Evolutionary conservation across 2,797 vertebrate genomes (phyloP), one percentile per base, ranked within the genome.

Genomic region (Streptopelia turtur): DNA sequence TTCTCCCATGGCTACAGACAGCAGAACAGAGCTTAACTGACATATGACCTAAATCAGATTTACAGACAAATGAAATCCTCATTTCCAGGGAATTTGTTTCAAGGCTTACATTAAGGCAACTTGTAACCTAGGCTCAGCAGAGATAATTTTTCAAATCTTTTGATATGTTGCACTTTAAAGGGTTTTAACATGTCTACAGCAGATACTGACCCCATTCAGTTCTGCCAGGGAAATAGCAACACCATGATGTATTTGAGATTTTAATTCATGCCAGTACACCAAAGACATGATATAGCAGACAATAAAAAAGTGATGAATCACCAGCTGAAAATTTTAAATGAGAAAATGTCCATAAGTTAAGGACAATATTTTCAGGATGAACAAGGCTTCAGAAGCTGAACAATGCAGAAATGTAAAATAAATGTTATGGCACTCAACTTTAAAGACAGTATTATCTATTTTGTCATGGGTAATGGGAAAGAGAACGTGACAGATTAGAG

Each of bases 11-110:
- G 66, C 87, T 41, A 0, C 49, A 94, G 70, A 94, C 65, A 70
- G 60, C 56, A 76, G 81, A 93, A 63, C 28, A 21, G 20, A 83
- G 88, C 89, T 96, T 94, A 94, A 75, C 75, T 93, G 92, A 89
- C 90, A 83, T 69, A 92, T 66, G 86, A 96, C 92, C 95, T 94
- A 95, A 94, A 95, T 95, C 94, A 94, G 84, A 89, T 90, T 89
- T 90, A 93, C 93, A 93, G 87, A 87, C 90, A 95, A 95, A 91
- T 80, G 92, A 96, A 91, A 96, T 55, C 77, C 71, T 77, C 64
- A 45, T 81, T 77, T 91, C 71, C 72, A 75, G 75, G 64, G 80
- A 93, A 90, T 95, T 69, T 83, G 94, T 94, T 83, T 76, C 68
- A 96, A 92, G 69, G 95, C 83, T 76, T 21, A 95, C 91, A 94